Conservation (phyloP, 2,888 invertebrate genomes). For the Yponomeuta cagnagella region DNA sequence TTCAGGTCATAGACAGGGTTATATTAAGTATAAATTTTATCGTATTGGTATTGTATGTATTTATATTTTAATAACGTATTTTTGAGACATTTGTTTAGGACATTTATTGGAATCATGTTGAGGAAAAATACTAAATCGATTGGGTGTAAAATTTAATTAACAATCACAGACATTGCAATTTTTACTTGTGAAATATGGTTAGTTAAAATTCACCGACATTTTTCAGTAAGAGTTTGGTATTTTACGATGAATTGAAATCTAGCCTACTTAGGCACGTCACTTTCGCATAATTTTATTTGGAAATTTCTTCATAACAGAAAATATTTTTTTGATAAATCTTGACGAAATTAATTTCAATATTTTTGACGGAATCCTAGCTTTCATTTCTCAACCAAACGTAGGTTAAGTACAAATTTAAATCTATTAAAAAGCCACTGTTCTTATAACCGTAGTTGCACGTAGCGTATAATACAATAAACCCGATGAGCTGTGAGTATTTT, state of each 20-base stretch:
- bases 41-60: conserved; percentile 68
- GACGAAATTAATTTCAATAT: background rate
- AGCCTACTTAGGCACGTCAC: background rate
- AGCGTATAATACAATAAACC: conserved; percentile 73
- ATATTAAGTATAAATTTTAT: conserved; percentile 76
- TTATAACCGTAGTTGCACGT: conserved; percentile 73
- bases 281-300: background rate
- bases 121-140: conserved; percentile 60
- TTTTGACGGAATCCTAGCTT: background rate
- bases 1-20: conserved; percentile 77
- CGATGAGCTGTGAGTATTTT: conserved; percentile 75
- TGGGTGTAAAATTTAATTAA: conserved; percentile 47
- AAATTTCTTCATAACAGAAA: background rate
- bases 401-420: conserved; percentile 74
- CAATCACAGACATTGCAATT: conserved; percentile 27
- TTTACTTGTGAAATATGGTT: background rate
- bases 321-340: conserved; percentile 9
- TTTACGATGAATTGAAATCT: background rate
- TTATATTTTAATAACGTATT: conserved; percentile 74
- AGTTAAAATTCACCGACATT: background rate
- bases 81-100: conserved; percentile 73
- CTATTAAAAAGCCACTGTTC: conserved; percentile 73
- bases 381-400: conserved; percentile 35
- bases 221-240: background rate
- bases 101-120: conserved; percentile 73